Conservation (phyloP, 37 sponge, comb jelly and placozoan genomes). For the Tethya wilhelma region DNA sequence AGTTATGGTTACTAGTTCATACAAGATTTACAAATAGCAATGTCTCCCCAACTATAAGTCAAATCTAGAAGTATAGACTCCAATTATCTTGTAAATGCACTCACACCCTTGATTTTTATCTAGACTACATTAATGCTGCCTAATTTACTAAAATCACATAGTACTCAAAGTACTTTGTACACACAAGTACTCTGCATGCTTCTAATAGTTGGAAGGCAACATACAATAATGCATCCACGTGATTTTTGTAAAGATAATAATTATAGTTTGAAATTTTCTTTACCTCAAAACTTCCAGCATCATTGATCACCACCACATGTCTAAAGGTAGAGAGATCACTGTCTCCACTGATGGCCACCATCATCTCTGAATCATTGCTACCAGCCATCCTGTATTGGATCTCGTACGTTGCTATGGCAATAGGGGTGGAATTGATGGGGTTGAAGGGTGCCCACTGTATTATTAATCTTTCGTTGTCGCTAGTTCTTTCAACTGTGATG, state of each 20-base stretch:
- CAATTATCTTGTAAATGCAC: too few species aligned
- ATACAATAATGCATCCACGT: not conserved
- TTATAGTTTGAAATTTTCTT: not conserved
- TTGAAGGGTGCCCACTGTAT: constrained; percentile 4
- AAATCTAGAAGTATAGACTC: too few species aligned
- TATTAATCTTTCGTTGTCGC: constrained; percentile 9
- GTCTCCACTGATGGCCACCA: not conserved
- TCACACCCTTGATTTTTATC: too few species aligned
- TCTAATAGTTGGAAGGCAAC: too few species aligned
- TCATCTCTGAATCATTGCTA: not conserved
- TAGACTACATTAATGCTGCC: too few species aligned
- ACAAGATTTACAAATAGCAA: too few species aligned
- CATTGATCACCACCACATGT: too few species aligned
- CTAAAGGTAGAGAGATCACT: not conserved
- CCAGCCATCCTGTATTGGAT: not conserved
- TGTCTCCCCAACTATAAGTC: too few species aligned
- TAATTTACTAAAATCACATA: too few species aligned
- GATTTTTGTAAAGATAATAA: not conserved
- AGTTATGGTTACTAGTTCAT: too few species aligned
- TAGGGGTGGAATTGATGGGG: not conserved
- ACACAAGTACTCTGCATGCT: too few species aligned
- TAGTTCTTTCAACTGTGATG: constrained; percentile 13
- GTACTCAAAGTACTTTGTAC: too few species aligned
- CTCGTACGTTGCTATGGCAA: not conserved
- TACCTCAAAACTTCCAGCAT: constrained; percentile 1